Base-by-base conservation (phyloP, 1,140 invertebrate species). In the Steinernema feltiae region DNA sequence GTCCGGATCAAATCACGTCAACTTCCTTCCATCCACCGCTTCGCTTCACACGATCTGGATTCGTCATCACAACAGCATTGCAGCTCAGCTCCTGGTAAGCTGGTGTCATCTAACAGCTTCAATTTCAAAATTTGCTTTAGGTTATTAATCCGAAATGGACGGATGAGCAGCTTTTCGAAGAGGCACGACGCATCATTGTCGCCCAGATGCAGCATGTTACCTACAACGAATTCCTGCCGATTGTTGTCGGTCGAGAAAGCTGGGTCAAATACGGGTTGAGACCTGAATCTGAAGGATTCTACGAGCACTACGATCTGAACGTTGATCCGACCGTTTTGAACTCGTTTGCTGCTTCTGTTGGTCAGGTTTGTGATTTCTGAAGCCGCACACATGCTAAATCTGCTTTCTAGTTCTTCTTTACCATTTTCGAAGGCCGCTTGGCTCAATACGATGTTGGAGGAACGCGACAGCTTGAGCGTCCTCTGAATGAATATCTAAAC, bases 81-180 rank as follows among this genome's bases (percentile, higher is more conserved):
- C 84, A 30, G 71, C 71, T n/a, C 69, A 82, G 31, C 70, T 84
- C 24, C 24, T 63, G 53, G 53, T 63, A 27, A n/a, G 15, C 12
- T n/a, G n/a, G n/a, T n/a, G n/a, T n/a, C n/a, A n/a, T n/a, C n/a
- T n/a, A n/a, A n/a, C n/a, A n/a, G n/a, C n/a, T n/a, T n/a, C n/a
- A n/a, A n/a, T n/a, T n/a, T n/a, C n/a, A n/a, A n/a, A n/a, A n/a
- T 41, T 41, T 1, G 63, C 70, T 75, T 83, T 46, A 99, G 84
- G 89, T 94, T 27, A 53, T 95, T 7, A 97, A 97, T 88, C 93
- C 93, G 1, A 93, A 95, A 82, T 96, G 94, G 94, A 92, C 94
- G 83, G 94, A 97, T 84, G 94, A 97, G 88, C 95, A 91, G 0
- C 85, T 97, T 0, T 98, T 92, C 86, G 94, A 97, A 87, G 94